Conservation (phyloP, 2,888 invertebrate species). For the Lomographa bimaculata region DNA sequence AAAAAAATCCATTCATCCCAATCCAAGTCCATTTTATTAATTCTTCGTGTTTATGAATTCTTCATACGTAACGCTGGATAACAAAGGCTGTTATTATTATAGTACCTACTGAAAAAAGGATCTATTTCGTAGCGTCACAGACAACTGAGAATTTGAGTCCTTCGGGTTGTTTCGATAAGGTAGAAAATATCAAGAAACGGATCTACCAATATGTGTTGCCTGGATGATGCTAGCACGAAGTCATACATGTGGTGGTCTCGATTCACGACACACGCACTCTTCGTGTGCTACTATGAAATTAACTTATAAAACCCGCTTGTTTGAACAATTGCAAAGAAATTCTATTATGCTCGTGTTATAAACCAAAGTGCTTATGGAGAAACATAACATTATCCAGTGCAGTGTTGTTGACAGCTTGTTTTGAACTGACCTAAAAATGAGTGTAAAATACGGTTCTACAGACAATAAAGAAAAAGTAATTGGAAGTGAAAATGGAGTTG, state of each 20-base stretch:
- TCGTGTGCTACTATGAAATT: slow-evolving; percentile 30
- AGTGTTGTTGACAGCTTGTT: slow-evolving; percentile 29
- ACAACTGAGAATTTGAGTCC: no score
- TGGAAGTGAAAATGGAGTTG: slow-evolving; percentile 50
- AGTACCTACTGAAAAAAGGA: no score
- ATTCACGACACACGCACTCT: slow-evolving; percentile 61
- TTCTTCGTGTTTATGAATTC: no score
- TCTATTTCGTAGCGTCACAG: no score
- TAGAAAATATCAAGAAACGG: no score
- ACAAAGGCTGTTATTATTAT: no score
- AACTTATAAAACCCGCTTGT: slow-evolving; percentile 29
- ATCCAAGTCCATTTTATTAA: no score
- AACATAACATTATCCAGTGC: slow-evolving; percentile 12
- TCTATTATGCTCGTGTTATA: slow-evolving; percentile 19
- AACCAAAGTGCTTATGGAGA: slow-evolving; percentile 16
- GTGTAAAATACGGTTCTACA: slow-evolving; percentile 69
- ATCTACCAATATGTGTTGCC: no score
- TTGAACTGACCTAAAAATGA: slow-evolving; percentile 42
- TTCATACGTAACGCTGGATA: no score
- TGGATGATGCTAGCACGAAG: slow-evolving; percentile 47
- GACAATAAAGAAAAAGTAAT: slow-evolving; percentile 50
- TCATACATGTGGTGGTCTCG: slow-evolving; percentile 62
- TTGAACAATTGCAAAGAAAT: slow-evolving; percentile 42
- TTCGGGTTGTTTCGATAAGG: no score
- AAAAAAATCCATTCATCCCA: no score